Percentiles rank a stretch among this genome's conserved stretches.
Conservation (phyloP, 2,888 invertebrate genomes). For the Stenchaetothrips biformis region DNA sequence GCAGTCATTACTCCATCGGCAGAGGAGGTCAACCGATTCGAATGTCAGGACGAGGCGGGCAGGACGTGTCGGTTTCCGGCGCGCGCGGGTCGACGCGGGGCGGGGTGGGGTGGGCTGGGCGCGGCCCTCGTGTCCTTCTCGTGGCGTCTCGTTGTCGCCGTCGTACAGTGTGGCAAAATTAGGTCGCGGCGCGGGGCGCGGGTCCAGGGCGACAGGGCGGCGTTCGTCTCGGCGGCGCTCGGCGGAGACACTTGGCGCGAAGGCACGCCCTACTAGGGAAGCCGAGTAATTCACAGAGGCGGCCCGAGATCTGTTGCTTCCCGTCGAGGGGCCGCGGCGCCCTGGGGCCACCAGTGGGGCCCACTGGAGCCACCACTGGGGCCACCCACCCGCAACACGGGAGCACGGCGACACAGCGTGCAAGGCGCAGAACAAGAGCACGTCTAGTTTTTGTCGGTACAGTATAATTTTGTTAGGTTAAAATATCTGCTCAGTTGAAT, state of each 20-base stretch:
- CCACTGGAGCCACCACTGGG: too few relatives aligned
- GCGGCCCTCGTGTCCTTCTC: neutral
- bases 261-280: constrained; percentile 10
- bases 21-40: neutral
- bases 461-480: too few relatives aligned
- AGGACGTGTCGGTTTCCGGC: constrained; percentile 1
- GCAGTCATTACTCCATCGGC: too few relatives aligned
- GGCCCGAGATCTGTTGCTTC: neutral
- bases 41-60: constrained; percentile 6
- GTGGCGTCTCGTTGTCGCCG: neutral
- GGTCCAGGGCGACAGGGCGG: neutral
- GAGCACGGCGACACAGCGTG: neutral
- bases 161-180: too few relatives aligned
- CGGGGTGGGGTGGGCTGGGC: neutral
- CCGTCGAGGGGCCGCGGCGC: neutral
- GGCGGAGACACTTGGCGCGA: neutral
- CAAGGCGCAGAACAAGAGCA: too few relatives aligned
- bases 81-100: neutral
- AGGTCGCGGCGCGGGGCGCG: too few relatives aligned
- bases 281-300: constrained; percentile 3
- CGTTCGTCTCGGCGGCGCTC: neutral
- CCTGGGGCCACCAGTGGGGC: neutral
- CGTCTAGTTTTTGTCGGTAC: too few relatives aligned
- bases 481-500: too few relatives aligned
- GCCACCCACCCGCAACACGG: neutral